Percentiles rank a stretch among this genome's conserved stretches.
phyloP scores from a whole-genome alignment of 2,113 vertebrate species.

The Pangasianodon gigas region DNA sequence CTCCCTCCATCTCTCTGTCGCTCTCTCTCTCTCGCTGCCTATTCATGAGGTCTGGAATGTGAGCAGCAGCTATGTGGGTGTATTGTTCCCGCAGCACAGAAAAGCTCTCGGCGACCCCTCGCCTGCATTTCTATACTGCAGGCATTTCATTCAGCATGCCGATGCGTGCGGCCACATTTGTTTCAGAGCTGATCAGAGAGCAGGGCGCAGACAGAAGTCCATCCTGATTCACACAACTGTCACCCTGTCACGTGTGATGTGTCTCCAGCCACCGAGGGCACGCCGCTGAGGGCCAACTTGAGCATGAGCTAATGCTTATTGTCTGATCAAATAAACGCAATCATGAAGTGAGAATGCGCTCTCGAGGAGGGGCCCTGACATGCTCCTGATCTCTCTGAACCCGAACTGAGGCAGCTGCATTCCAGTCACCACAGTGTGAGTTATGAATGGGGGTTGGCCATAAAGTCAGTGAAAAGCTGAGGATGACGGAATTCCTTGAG shows the following conservation, averaged over 20 bases:
- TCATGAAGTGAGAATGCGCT: constrained; percentile 32
- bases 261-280: constrained; percentile 20
- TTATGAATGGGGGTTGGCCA: constrained; percentile 43
- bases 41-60: constrained; percentile 59
- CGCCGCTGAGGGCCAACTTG: constrained; percentile 39
- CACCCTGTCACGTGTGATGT: constrained; percentile 52
- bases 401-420: constrained; percentile 40
- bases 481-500: constrained; percentile 37
- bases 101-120: constrained; percentile 48
- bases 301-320: constrained; percentile 49
- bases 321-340: constrained; percentile 30
- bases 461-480: constrained; percentile 24
- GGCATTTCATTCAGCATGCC: constrained; percentile 56
- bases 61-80: constrained; percentile 62
- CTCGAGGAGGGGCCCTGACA: constrained; percentile 25
- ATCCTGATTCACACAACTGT: constrained; percentile 43
- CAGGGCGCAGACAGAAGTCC: not conserved
- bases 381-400: constrained; percentile 44
- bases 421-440: constrained; percentile 36
- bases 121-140: constrained; percentile 43
- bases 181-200: constrained; percentile 37
- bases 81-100: constrained; percentile 56
- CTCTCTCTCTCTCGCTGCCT: constrained; percentile 36
- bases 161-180: constrained; percentile 42
- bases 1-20: constrained; percentile 6